These are phyloP conservation scores for Catocala sponsa DNA, from an alignment of 2,888 invertebrate species.

Conservation along the genomic window DNA sequence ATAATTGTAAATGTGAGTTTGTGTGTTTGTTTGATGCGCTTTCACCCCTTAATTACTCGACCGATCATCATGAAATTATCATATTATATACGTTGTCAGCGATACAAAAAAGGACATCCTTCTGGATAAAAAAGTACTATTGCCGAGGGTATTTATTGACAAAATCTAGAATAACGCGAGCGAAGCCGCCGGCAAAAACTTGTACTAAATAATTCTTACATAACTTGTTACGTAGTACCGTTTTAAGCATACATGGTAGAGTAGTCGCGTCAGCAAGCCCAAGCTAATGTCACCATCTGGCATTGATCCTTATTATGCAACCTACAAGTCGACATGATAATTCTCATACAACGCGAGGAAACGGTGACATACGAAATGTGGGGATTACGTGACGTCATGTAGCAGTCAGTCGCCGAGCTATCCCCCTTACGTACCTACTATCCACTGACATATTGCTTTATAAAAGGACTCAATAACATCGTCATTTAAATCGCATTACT, in stretches of 20 bases:
- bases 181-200: no score
- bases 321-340: conserved; percentile 30
- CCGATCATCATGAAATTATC: no score
- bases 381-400: conserved; percentile 44
- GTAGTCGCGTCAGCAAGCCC: conserved; percentile 2
- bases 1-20: no score
- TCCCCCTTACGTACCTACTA: conserved; percentile 14
- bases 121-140: no score
- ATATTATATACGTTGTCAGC: no score
- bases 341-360: conserved; percentile 28
- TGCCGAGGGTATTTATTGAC: no score
- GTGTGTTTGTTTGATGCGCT: no score
- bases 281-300: conserved; percentile 35
- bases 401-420: conserved; percentile 21
- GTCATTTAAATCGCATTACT: conserved; percentile 38
- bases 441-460: conserved; percentile 32
- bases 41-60: no score
- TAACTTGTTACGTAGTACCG: no score
- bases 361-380: conserved; percentile 43
- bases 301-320: conserved; percentile 40
- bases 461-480: conserved; percentile 39
- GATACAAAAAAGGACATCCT: no score
- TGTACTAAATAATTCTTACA: no score
- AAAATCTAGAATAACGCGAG: no score
- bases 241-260: neutral